Base-by-base conservation (phyloP, 2,888 invertebrate genomes). In the Pteria penguin region DNA sequence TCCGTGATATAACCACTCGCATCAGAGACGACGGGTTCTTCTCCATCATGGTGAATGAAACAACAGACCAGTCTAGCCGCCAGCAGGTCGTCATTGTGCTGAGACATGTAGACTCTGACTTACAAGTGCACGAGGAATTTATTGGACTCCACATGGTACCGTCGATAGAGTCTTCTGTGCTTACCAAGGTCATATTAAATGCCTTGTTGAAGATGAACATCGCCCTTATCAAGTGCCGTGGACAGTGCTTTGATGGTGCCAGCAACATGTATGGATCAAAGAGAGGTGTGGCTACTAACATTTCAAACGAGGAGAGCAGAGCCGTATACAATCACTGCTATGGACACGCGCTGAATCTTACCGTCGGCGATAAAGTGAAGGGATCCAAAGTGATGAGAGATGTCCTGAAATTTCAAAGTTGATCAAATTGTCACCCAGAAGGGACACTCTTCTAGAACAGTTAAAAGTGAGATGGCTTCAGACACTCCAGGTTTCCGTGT, bases 21-120 rank as follows among this genome's bases (percentile, higher is more conserved):
- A 61, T 82, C 14, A 57, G n/a, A n/a, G n/a, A n/a, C n/a, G n/a
- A n/a, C n/a, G n/a, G n/a, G 0, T 84, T 78, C 52, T 78, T 72
- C 63, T 74, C 81, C 11, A 80, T 83, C 4, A 81, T 85, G 81
- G 67, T 45, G 4, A 81, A 82, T 61, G 81, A 82, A 76, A 80
- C 82, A 27, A 73, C 82, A 22, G 81, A 84, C 71, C 18, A 57
- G n/a, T 75, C 78, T 22, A 86, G 83, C 71, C 63, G 69, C 26
- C 82, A 86, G 57, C 84, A 85, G 68, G 61, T 83, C 45, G 82
- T 82, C n/a, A n/a, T n/a, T n/a, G 79, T 83, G 1, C 75, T 81
- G 27, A 55, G 68, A 60, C 55, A 80, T 36, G 55, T 84, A 8
- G 57, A 62, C 22, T n/a, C n/a, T n/a, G n/a, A n/a, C n/a, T n/a